Percentiles rank a stretch among this genome's conserved stretches.
Evolutionary conservation across 2,888 invertebrate genomes (phyloP).

Genomic region (Apantesis nais): DNA sequence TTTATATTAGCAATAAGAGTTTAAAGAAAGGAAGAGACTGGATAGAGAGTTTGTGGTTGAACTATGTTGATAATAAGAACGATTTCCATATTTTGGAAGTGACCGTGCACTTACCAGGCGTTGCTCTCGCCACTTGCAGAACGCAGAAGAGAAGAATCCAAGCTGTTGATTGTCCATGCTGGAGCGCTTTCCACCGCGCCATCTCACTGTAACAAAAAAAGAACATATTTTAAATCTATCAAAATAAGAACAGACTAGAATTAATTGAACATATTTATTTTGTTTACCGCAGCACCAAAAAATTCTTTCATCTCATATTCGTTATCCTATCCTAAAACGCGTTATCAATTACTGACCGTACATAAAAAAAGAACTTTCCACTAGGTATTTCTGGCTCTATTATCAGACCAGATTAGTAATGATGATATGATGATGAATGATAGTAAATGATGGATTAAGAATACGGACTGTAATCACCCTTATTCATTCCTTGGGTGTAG

Average conservation of each 20-base stretch:
- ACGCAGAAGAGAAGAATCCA: conserved; percentile 70
- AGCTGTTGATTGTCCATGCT: conserved; percentile 66
- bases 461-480: too few species aligned
- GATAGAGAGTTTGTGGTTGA: neutral
- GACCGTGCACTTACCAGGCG: conserved; percentile 67
- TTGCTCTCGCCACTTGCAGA: conserved; percentile 66
- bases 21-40: too few species aligned
- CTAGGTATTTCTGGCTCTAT: too few species aligned
- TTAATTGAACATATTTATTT: neutral
- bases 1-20: too few species aligned
- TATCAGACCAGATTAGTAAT: too few species aligned
- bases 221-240: conserved; percentile 17
- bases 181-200: conserved; percentile 80
- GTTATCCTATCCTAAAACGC: neutral
- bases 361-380: neutral
- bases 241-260: neutral
- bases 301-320: neutral
- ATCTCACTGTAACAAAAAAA: conserved; percentile 78
- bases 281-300: neutral
- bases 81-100: neutral
- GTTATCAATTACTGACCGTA: neutral
- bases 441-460: too few species aligned
- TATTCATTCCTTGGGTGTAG: too few species aligned
- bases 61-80: neutral
- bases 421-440: too few species aligned